phyloP scores from a whole-genome alignment of 2,888 invertebrate genomes.

The Megaustenia siamemsis region DNA sequence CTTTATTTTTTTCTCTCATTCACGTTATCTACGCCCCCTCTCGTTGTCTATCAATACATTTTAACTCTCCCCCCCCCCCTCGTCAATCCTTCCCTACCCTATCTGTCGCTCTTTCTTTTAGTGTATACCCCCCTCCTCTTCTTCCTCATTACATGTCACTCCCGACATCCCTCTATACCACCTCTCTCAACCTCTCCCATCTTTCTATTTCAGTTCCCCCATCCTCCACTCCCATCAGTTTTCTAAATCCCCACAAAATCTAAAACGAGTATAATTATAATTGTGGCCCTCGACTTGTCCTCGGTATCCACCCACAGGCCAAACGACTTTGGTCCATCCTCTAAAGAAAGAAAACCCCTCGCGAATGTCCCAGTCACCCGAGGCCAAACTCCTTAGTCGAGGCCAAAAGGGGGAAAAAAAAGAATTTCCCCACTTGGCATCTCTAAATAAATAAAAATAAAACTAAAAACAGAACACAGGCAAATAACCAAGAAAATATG shows the following conservation, averaged over 20 bases:
- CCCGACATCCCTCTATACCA: conserved; percentile 14
- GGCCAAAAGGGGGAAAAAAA: not conserved
- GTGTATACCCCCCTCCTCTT: conserved; percentile 17
- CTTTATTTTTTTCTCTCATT: too few relatives aligned
- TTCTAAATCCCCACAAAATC: not conserved
- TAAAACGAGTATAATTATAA: conserved; percentile 40
- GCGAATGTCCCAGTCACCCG: conserved; percentile 27
- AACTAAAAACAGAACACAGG: conserved; percentile 19
- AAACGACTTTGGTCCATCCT: conserved; percentile 17
- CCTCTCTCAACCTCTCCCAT: not conserved
- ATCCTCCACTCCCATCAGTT: not conserved
- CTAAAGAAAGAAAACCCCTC: conserved; percentile 31
- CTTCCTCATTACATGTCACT: conserved; percentile 25
- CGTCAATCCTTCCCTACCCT: not conserved
- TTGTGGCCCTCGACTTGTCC: conserved; percentile 20
- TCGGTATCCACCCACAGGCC: conserved; percentile 15
- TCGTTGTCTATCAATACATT: not conserved
- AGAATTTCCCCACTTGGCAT: not conserved
- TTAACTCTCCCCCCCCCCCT: not conserved
- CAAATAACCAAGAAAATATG: conserved; percentile 43
- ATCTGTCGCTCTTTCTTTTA: not conserved
- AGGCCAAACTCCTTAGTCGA: conserved; percentile 24
- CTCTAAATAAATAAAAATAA: not conserved
- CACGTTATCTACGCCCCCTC: not conserved
- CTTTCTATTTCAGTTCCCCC: too few relatives aligned